A percentile compares a stretch with the other conserved stretches of the same genome.
Evolutionary conservation across 2,888 invertebrate species (phyloP).

Genomic region (Atethmia centrago): DNA sequence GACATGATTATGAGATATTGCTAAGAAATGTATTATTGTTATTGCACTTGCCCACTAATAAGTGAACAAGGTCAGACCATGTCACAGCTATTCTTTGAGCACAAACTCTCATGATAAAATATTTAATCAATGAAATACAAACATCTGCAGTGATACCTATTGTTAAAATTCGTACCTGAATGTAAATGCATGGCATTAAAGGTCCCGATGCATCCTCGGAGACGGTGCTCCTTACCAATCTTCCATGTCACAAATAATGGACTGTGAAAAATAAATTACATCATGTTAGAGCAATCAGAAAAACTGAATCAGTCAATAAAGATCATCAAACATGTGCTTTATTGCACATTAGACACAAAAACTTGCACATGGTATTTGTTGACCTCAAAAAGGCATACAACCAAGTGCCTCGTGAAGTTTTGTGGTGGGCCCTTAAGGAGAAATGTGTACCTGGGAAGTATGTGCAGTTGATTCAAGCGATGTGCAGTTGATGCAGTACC

Average conservation of each 20-base stretch:
- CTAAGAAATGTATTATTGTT: slow-evolving; percentile 24
- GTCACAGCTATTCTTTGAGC: slow-evolving; percentile 26
- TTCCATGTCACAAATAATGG: slow-evolving; percentile 99
- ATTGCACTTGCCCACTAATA: slow-evolving; percentile 31
- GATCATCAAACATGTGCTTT: slow-evolving; percentile 20
- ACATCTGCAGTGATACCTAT: slow-evolving; percentile 6
- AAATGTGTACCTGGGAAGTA: too few relatives aligned
- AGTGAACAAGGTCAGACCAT: slow-evolving; percentile 33
- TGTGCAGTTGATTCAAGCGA: too few relatives aligned
- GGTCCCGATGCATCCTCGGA: slow-evolving; percentile 99
- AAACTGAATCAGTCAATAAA: slow-evolving; percentile 8
- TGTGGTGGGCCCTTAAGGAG: too few relatives aligned
- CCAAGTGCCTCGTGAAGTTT: too few relatives aligned
- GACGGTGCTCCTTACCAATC: slow-evolving; percentile 98
- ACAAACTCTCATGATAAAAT: slow-evolving; percentile 12
- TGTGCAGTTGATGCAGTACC: too few relatives aligned
- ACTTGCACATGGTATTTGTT: too few relatives aligned
- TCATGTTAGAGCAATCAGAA: slow-evolving; percentile 14
- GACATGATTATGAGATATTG: slow-evolving; percentile 3
- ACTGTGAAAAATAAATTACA: slow-evolving; percentile 89
- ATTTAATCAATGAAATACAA: slow-evolving; percentile 23
- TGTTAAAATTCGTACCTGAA: slow-evolving; percentile 89
- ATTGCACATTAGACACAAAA: slow-evolving; percentile 29
- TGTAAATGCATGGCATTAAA: slow-evolving; percentile 99
- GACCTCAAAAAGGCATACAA: too few relatives aligned